Percentiles rank a stretch among this genome's conserved stretches.
phyloP scores from a whole-genome alignment of 2,797 vertebrate genomes.

The Uromys caudimaculatus region DNA sequence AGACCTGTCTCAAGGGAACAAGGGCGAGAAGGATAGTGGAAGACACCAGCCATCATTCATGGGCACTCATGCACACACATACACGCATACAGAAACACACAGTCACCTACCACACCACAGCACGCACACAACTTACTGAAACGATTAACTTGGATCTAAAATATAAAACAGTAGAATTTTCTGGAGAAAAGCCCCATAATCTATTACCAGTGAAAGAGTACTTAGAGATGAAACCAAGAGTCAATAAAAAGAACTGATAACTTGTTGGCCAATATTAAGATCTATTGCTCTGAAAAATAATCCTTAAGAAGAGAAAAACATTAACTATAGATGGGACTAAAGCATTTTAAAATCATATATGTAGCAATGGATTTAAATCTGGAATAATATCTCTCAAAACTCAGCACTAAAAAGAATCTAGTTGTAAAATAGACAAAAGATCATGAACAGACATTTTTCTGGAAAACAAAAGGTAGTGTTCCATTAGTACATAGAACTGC shows the following conservation, averaged over 20 bases:
- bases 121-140: not conserved
- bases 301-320: not conserved
- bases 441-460: not conserved
- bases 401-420: not conserved
- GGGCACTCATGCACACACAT: not conserved
- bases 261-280: not conserved
- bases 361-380: not conserved
- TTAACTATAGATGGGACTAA: not conserved
- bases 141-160: slow-evolving; percentile 7
- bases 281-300: not conserved
- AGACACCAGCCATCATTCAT: not conserved
- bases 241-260: not conserved
- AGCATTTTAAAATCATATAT: not conserved
- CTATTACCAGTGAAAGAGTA: not conserved
- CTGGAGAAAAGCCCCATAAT: not conserved
- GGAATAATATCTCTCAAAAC: not conserved
- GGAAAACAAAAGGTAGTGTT: not conserved
- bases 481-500: not conserved
- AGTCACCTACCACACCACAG: not conserved
- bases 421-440: not conserved
- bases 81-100: not conserved
- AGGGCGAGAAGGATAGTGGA: not conserved
- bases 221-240: not conserved
- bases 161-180: not conserved
- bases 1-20: not conserved